Percentiles rank a stretch among this genome's conserved stretches.
These are phyloP conservation scores for Tanypteryx hageni DNA, from an alignment of 2,888 invertebrate genomes.

Conservation along the genomic window DNA sequence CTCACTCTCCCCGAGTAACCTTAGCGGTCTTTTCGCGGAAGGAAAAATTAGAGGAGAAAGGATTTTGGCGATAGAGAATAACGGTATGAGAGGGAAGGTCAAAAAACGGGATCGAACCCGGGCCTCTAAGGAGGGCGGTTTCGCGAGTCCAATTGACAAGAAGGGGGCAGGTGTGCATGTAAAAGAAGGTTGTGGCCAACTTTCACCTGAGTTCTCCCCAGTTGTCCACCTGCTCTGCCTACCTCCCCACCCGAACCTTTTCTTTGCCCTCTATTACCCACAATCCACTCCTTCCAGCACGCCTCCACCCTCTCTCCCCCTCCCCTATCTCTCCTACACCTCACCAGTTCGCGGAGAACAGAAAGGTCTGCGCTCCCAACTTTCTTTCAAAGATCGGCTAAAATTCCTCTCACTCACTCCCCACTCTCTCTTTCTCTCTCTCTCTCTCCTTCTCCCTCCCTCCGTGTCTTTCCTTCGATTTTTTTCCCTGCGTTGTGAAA, in stretches of 20 bases:
- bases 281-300: background rate
- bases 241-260: too few species aligned
- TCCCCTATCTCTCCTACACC: background rate
- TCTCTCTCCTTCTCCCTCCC: background rate
- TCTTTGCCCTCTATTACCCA: background rate
- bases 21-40: too few species aligned
- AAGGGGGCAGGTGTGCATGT: slow-evolving; percentile 27
- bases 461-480: background rate
- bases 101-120: slow-evolving; percentile 17
- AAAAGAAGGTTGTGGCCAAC: slow-evolving; percentile 19
- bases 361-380: slow-evolving; percentile 32
- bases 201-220: background rate
- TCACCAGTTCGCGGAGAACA: background rate
- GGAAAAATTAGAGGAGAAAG: background rate
- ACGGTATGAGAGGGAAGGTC: background rate
- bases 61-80: background rate
- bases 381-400: background rate
- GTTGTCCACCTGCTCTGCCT: background rate
- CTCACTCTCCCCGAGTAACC: too few species aligned
- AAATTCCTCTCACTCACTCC: background rate
- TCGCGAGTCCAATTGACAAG: background rate
- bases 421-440: background rate
- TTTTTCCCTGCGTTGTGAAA: background rate
- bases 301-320: background rate
- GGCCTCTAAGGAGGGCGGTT: background rate